A percentile compares a stretch with the other conserved stretches of the same genome.
Conservation (phyloP, 1,140 invertebrate species). For the Euborellia annulipes region DNA sequence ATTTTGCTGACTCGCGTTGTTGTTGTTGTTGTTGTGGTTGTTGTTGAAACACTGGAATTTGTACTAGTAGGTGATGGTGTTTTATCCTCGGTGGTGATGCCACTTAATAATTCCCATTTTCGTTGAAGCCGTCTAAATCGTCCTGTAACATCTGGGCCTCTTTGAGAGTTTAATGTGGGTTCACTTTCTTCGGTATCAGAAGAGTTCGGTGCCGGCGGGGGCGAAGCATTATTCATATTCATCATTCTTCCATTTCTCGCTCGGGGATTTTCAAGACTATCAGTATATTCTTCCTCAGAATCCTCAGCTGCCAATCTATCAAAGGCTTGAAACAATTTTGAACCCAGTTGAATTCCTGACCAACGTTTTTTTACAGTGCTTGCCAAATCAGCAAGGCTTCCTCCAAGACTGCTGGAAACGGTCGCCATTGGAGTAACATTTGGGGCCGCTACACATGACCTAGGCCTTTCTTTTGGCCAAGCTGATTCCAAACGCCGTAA, state of each 20-base stretch:
- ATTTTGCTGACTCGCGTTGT: constrained; percentile 19
- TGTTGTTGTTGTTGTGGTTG: neutral
- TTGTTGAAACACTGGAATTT: constrained; percentile 9
- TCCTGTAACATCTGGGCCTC: constrained; percentile 23
- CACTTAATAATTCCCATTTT: constrained; percentile 69
- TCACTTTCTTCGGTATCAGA: too few relatives aligned
- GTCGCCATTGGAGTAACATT: constrained; percentile 31
- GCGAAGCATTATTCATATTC: too few relatives aligned
- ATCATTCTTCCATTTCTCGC: too few relatives aligned
- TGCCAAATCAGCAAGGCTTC: constrained; percentile 28
- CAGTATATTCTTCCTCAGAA: constrained; percentile 54
- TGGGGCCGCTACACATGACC: constrained; percentile 45
- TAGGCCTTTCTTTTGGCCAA: constrained; percentile 36
- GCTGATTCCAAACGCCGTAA: constrained; percentile 41
- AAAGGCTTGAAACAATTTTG: constrained; percentile 51
- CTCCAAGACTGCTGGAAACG: constrained; percentile 14
- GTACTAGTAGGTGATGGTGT: constrained; percentile 5
- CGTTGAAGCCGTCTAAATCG: constrained; percentile 63
- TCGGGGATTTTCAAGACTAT: constrained; percentile 40
- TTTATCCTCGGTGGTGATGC: constrained; percentile 9
- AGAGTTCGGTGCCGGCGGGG: too few relatives aligned
- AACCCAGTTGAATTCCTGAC: constrained; percentile 51
- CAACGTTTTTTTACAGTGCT: constrained; percentile 47
- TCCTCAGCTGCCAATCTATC: constrained; percentile 47
- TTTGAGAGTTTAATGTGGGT: too few relatives aligned